Conservation (phyloP, 2,113 vertebrate genomes). For the Oncorhynchus mykiss region DNA sequence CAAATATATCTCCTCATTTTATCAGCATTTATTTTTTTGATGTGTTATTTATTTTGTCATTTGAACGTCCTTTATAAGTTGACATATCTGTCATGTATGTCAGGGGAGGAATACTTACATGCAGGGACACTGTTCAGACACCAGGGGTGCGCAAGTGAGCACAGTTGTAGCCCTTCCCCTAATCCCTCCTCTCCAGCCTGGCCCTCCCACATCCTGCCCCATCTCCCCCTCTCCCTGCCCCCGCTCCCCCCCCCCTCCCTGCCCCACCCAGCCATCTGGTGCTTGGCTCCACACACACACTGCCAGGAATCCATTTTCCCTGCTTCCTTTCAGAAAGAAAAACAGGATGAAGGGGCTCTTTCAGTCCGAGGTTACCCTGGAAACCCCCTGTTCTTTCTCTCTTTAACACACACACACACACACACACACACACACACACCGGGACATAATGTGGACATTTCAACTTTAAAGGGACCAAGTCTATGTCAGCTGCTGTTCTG, state of each 20-base stretch:
- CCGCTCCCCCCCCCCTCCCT: constrained; percentile 29
- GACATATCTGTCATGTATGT: not conserved
- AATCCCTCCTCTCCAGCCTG: constrained; percentile 52
- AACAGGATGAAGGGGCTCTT: constrained; percentile 79
- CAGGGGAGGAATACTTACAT: constrained; percentile 24
- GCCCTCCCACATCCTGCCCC: constrained; percentile 70
- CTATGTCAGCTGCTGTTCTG: constrained; percentile 56
- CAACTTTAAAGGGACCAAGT: constrained; percentile 75
- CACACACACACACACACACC: constrained; percentile 30
- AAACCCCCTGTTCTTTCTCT: constrained; percentile 69
- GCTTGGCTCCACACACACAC: constrained; percentile 56
- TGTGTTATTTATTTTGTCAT: not conserved
- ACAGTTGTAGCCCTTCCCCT: constrained; percentile 62
- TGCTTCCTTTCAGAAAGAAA: constrained; percentile 75
- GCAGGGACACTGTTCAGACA: constrained; percentile 73
- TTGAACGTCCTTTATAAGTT: not conserved
- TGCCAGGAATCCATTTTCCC: constrained; percentile 64
- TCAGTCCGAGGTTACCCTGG: constrained; percentile 71
- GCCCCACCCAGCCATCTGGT: constrained; percentile 83
- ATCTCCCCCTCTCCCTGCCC: constrained; percentile 20
- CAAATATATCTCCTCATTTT: not conserved
- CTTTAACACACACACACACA: constrained; percentile 39
- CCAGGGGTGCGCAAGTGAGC: constrained; percentile 93
- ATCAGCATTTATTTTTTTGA: too few species aligned
- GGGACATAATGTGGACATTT: constrained; percentile 70